A percentile compares a stretch with the other conserved stretches of the same genome.
These are phyloP conservation scores for Colletes latitarsis DNA, from an alignment of 1,140 invertebrate genomes.

Conservation along the genomic window DNA sequence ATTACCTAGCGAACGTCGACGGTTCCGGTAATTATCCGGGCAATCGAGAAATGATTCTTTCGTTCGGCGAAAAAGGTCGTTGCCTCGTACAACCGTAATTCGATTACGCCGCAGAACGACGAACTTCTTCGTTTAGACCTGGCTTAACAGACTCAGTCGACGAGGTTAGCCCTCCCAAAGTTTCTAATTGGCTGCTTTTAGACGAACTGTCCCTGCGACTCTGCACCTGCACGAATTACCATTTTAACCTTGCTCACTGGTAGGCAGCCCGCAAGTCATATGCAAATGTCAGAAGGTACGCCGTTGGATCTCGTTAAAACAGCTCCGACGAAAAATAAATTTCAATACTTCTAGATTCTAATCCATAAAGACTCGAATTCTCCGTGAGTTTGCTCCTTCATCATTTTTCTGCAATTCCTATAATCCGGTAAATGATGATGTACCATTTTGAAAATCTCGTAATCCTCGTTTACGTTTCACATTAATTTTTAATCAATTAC, in stretches of 20 bases:
- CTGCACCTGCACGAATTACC: conserved; percentile 53
- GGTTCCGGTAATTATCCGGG: neutral
- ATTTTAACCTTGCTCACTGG: conserved; percentile 54
- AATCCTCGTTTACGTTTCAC: no score
- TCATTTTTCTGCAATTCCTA: no score
- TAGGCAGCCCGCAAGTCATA: conserved; percentile 51
- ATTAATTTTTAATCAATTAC: no score
- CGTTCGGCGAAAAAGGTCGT: neutral
- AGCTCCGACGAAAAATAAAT: neutral
- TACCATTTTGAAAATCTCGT: no score
- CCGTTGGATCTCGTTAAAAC: conserved; percentile 33
- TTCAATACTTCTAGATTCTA: neutral
- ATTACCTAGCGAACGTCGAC: neutral
- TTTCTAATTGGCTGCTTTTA: conserved; percentile 76
- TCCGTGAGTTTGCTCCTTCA: no score
- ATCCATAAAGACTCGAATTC: no score
- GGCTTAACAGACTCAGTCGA: conserved; percentile 53
- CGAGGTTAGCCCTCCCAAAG: conserved; percentile 61
- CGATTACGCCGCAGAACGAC: conserved; percentile 38
- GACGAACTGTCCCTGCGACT: conserved; percentile 45
- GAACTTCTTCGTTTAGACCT: conserved; percentile 38
- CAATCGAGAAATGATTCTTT: conserved; percentile 10
- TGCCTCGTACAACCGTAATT: conserved; percentile 42
- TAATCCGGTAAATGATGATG: no score
- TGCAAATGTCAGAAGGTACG: conserved; percentile 51